Evolutionary conservation across 1,140 invertebrate species (phyloP), one percentile per base, ranked within the genome.

Genomic region (Trachymyrmex septentrionalis): DNA sequence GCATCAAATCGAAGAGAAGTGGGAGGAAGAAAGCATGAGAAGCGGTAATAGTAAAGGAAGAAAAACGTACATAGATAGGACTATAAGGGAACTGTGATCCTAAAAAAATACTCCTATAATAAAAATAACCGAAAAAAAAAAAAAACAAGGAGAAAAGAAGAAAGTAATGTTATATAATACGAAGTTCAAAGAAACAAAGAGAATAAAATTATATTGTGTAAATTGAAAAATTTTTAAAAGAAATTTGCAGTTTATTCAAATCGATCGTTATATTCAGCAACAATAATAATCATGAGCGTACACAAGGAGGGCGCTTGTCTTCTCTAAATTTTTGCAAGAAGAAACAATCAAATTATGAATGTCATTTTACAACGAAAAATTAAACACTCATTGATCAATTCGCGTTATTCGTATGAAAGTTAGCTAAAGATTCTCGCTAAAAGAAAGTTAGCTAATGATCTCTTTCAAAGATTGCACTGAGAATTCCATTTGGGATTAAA

Each of bases 1-100:
- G 50, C 21, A 61, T 59, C 66, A 24, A 66, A 48, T 75, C 50
- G 76, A 55, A 48, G 4, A 64, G 24, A 64, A 57, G 75, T 66
- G 34, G 64, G 21, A 38, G 24, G 24, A 50, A 38, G 7, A 2
- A 48, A 30, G 50, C 6, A 85, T 44, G 50, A 78, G 61, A 64
- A 76, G 50, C 48, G 73, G 24, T n/a, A n/a, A 24, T 24, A 55
- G 63, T 10, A n/a, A 5, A 67, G 38, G 61, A 57, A 75, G 27
- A 64, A 87, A 76, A 75, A 80, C 16, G 53, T 2, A 44, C n/a
- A 30, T 48, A 21, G 9, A 5, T 44, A 44, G 4, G 14, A 21
- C 4, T 57, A 21, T 34, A 72, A 72, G 27, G 16, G 3, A 38
- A 27, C 6, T 7, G 12, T 34, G 3, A n/a, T n/a, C 38, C 16